These are phyloP conservation scores for Girardinichthys multiradiatus DNA, from an alignment of 2,113 vertebrate species.

Conservation along the genomic window DNA sequence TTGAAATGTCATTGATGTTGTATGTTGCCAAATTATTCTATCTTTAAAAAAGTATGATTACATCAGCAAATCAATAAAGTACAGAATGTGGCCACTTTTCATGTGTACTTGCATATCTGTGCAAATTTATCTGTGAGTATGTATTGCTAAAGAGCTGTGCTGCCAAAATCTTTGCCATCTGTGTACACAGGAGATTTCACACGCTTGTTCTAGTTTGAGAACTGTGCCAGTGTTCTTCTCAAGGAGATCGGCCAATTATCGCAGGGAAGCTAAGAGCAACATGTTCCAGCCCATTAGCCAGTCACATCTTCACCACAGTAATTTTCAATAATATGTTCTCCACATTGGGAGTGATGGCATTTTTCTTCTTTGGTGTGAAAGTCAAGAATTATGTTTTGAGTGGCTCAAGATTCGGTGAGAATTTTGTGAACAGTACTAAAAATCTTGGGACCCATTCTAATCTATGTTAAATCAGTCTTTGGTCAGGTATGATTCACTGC, in stretches of 20 bases:
- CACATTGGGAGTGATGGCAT: conserved; percentile 3
- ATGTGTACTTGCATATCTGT: conserved; percentile 4
- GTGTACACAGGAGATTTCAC: conserved; percentile 75
- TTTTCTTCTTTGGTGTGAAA: neutral
- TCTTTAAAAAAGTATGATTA: too few species aligned
- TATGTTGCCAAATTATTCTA: too few species aligned
- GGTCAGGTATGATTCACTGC: too few species aligned
- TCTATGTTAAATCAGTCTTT: neutral
- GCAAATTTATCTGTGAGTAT: conserved; percentile 32
- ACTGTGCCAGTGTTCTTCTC: conserved; percentile 63
- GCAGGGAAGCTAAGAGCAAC: conserved; percentile 62
- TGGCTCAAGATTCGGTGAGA: neutral
- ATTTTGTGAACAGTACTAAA: neutral
- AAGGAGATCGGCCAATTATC: conserved; percentile 61
- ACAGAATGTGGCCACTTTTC: conserved; percentile 9
- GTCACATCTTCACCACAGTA: conserved; percentile 23
- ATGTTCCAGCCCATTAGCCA: conserved; percentile 57
- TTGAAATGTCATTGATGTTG: too few species aligned
- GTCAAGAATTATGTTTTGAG: neutral
- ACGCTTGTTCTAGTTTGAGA: conserved; percentile 62
- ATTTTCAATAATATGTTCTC: conserved; percentile 34
- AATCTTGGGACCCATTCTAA: neutral
- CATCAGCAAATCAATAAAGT: too few species aligned
- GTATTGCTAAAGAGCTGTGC: conserved; percentile 65
- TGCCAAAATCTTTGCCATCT: conserved; percentile 75